Conservation (phyloP, 2,113 vertebrate species). For the Cryptoleucopteryx plumbea region DNA sequence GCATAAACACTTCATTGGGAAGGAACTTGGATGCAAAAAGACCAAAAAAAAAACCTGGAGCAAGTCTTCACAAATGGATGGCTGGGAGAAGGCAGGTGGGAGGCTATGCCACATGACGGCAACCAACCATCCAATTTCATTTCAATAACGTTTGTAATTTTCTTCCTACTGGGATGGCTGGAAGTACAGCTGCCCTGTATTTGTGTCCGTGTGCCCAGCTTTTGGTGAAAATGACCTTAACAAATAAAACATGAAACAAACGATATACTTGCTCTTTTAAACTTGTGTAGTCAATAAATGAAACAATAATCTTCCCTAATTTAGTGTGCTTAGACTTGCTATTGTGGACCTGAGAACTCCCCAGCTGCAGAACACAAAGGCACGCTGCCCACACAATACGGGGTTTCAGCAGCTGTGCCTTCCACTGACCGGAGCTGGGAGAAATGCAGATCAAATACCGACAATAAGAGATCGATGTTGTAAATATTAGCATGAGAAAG, state of each 20-base stretch:
- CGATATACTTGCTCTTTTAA: conserved; percentile 50
- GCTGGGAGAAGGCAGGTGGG: conserved; percentile 55
- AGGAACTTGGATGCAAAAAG: not conserved
- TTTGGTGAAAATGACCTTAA: conserved; percentile 65
- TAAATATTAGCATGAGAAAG: conserved; percentile 70
- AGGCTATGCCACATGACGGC: conserved; percentile 29
- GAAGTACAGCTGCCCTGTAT: conserved; percentile 61
- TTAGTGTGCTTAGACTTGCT: conserved; percentile 33
- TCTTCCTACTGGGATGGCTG: conserved; percentile 41
- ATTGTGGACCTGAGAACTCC: conserved; percentile 62
- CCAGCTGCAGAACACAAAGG: conserved; percentile 70
- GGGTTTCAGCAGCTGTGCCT: conserved; percentile 46
- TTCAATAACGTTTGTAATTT: conserved; percentile 62
- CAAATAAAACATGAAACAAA: conserved; percentile 68
- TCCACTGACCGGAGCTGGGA: conserved; percentile 14
- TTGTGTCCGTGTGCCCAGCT: not conserved
- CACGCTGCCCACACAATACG: conserved; percentile 22
- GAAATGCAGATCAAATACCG: not conserved
- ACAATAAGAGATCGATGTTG: conserved; percentile 44
- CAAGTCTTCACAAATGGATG: not conserved
- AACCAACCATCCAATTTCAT: conserved; percentile 38
- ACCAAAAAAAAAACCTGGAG: not conserved
- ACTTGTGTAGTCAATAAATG: conserved; percentile 41
- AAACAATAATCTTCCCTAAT: conserved; percentile 62
- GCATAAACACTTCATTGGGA: not conserved